These are phyloP conservation scores for Ormia ochracea DNA, from an alignment of 2,888 invertebrate genomes.

Conservation along the genomic window DNA sequence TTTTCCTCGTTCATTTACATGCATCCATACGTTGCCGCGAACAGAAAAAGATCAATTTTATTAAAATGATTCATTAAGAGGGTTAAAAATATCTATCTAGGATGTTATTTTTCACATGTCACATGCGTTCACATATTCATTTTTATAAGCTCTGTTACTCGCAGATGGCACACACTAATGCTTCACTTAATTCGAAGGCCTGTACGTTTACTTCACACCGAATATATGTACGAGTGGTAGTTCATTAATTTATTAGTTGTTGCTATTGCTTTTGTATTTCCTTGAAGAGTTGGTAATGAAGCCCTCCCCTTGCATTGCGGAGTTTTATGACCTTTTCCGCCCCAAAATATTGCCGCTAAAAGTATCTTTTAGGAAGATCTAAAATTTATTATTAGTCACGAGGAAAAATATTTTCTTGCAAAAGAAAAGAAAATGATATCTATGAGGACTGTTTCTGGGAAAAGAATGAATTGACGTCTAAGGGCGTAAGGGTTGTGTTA, in stretches of 20 bases:
- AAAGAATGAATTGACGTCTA: no score
- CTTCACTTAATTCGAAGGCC: conserved; percentile 3
- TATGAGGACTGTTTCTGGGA: no score
- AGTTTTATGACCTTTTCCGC: conserved; percentile 16
- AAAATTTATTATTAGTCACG: background rate
- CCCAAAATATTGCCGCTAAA: conserved; percentile 4
- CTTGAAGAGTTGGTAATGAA: conserved; percentile 29
- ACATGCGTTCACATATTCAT: background rate
- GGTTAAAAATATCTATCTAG: conserved; percentile 9
- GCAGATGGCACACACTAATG: no score
- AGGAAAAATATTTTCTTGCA: background rate
- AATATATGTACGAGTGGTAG: no score
- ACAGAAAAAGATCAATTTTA: conserved; percentile 17
- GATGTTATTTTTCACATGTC: conserved; percentile 29
- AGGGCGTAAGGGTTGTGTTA: no score
- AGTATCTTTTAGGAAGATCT: background rate
- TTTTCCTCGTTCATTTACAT: background rate
- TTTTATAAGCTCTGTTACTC: background rate
- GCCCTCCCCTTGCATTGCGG: background rate
- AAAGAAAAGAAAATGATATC: no score
- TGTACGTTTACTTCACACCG: conserved; percentile 24
- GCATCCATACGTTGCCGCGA: background rate
- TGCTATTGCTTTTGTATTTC: background rate
- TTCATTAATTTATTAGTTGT: conserved; percentile 37
- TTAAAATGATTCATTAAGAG: conserved; percentile 22